phyloP scores from a whole-genome alignment of 2,888 invertebrate species.

The Hypercompe scribonia region DNA sequence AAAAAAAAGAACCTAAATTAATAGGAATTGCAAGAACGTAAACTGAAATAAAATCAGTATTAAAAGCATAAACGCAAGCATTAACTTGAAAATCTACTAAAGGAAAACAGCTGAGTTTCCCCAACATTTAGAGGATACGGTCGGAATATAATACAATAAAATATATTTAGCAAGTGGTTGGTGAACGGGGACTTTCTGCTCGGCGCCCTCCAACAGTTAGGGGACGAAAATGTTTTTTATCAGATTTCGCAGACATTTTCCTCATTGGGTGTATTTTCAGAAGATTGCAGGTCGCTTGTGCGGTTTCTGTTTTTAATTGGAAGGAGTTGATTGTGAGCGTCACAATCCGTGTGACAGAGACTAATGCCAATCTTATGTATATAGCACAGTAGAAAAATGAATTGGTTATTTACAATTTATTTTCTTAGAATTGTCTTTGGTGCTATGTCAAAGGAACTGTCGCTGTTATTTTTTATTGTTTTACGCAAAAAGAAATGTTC shows the following conservation, averaged over 20 bases:
- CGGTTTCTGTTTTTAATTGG: conserved; percentile 37
- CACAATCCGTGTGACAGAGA: background rate
- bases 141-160: conserved; percentile 15
- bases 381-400: background rate
- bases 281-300: conserved; percentile 26
- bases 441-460: too few relatives aligned
- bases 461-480: too few relatives aligned
- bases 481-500: too few relatives aligned
- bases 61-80: conserved; percentile 1
- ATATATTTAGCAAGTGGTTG: conserved; percentile 17
- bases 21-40: background rate
- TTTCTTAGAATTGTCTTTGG: too few relatives aligned
- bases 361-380: background rate
- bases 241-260: conserved; percentile 30
- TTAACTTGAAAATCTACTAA: background rate
- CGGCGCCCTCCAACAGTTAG: background rate
- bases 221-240: conserved; percentile 20
- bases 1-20: too few relatives aligned
- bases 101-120: background rate
- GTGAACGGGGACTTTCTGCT: conserved; percentile 3
- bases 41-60: conserved; percentile 7
- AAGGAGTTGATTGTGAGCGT: conserved; percentile 16
- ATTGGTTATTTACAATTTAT: background rate
- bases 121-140: background rate
- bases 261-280: conserved; percentile 34